Base-by-base conservation (phyloP, 2,888 invertebrate species). In the Torymus aiolomorphi region DNA sequence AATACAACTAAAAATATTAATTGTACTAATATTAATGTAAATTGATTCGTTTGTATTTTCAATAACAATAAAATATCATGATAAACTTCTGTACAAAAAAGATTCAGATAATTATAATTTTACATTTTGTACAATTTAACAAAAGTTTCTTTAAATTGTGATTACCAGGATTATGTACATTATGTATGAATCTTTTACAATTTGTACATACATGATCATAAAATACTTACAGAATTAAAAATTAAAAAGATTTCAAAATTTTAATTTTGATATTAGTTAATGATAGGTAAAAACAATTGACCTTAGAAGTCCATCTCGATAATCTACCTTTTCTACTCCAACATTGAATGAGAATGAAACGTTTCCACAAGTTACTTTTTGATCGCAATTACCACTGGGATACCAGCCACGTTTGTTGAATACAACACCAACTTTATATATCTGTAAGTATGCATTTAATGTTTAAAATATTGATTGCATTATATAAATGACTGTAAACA, bases 351-450 rank as follows among this genome's bases (percentile, higher is more conserved):
- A 94, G 90, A 96, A 96, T 87, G 93, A 93, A 10, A 95, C 95
- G 0, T 93, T 93, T 86, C 95, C 94, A 16, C 94, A 94, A 0
- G 92, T 92, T 13, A 94, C 93, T 74, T 94, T 93, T 84, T 93
- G 93, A 0, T 93, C 93, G 87, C 95, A 95, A 4, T 93, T 93
- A 80, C 95, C 95, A 92, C 95, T 94, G 2, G 95, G 95, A 91
- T 96, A 96, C 93, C 94, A 94, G 10, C 96, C 96, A 82, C 93
- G 92, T 88, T 95, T 95, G 91, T 96, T 95, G 90, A 96, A 93
- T 52, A 95, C 95, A 31, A 96, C 94, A 70, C 95, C 95, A 84
- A 96, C 94, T 89, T 95, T 95, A 90, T 96, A 96, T 69, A 94
- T 93, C 93, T 95, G 90, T 65, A 80, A 51, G 18, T 31, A 56